Evolutionary conservation across 2,888 invertebrate genomes (phyloP).

Genomic region (Agrotis clavis): DNA sequence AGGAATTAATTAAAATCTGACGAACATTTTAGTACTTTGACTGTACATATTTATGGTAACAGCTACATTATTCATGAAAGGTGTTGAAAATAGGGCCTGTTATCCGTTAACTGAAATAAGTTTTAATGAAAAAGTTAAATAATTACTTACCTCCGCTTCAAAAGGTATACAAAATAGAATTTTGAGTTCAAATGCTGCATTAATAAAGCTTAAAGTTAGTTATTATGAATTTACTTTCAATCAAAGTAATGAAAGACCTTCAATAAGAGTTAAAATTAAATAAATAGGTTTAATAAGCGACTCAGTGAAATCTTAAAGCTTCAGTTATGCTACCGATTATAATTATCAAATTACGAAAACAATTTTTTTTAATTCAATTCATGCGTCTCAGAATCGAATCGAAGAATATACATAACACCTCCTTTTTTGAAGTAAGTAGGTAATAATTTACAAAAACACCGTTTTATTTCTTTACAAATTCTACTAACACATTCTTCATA

Average conservation of each 20-base stretch:
- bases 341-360: not conserved
- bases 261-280: not conserved
- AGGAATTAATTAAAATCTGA: not conserved
- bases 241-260: not conserved
- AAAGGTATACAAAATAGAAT: not conserved
- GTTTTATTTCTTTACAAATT: not conserved
- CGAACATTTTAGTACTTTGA: not conserved
- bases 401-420: not conserved
- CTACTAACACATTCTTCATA: not conserved
- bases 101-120: constrained; percentile 4
- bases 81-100: constrained; percentile 2
- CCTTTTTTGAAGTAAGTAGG: not conserved
- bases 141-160: constrained; percentile 24
- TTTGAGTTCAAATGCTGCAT: constrained; percentile 7
- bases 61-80: constrained; percentile 8
- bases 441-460: not conserved
- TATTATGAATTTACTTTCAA: not conserved
- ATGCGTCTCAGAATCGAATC: too few relatives aligned
- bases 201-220: not conserved
- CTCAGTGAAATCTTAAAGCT: not conserved
- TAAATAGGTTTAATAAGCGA: not conserved
- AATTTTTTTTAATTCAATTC: too few relatives aligned
- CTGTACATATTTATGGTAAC: not conserved
- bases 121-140: constrained; percentile 34
- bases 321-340: not conserved